Conservation (phyloP, 2,888 invertebrate genomes). For the Archips xylosteana region DNA sequence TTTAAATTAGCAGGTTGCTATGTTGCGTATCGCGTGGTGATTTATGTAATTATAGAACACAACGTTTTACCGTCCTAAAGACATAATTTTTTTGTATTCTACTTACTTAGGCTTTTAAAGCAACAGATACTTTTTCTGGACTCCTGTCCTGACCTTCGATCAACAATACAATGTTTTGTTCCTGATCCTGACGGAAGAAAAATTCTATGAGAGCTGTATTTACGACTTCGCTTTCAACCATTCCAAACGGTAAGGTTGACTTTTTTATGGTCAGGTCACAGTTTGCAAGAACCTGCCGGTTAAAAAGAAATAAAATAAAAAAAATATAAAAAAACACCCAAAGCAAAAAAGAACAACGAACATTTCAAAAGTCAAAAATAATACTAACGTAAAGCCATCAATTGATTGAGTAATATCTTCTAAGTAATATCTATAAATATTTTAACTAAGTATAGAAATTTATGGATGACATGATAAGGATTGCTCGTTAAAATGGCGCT, state of each 20-base stretch:
- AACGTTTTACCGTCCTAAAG: not conserved
- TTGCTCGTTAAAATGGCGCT: no score
- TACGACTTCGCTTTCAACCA: not conserved
- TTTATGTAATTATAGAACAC: not conserved
- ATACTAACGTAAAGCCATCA: no score
- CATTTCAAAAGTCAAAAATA: no score
- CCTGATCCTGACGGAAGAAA: not conserved
- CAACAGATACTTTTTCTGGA: no score
- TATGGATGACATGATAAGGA: no score
- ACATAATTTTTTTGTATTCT: not conserved
- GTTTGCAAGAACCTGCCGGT: constrained; percentile 17
- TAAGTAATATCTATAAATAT: no score
- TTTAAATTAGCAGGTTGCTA: constrained; percentile 2
- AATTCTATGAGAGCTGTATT: not conserved
- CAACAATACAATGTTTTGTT: no score
- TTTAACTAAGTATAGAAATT: no score
- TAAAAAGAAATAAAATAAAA: not conserved
- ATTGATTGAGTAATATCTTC: no score
- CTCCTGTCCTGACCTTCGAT: no score
- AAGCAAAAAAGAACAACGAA: no score
- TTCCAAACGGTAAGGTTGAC: not conserved
- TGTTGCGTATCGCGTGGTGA: not conserved
- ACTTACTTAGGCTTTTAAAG: not conserved
- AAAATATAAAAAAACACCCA: no score
- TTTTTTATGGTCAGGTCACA: not conserved